Evolutionary conservation across 2,797 vertebrate genomes (phyloP).

Genomic region (Lutjanus campechanus): DNA sequence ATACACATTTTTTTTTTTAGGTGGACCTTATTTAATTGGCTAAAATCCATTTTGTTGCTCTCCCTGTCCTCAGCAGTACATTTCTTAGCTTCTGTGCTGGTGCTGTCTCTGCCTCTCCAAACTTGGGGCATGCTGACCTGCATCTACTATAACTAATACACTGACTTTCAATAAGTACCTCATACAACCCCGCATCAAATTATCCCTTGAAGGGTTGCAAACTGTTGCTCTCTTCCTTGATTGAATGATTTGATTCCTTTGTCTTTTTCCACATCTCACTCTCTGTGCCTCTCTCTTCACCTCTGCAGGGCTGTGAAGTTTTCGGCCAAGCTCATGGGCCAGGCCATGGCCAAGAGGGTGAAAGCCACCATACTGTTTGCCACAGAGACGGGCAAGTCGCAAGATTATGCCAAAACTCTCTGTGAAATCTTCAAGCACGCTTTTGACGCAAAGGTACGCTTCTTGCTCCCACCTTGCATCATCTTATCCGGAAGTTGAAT

Average conservation of each 20-base stretch:
- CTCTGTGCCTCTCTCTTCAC: slow-evolving; percentile 2
- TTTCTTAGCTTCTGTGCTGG: too few species aligned
- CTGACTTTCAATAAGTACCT: too few species aligned
- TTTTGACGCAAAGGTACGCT: slow-evolving; percentile 95
- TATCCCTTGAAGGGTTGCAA: background rate
- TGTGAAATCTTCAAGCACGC: slow-evolving; percentile 99
- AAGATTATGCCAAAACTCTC: slow-evolving; percentile 97
- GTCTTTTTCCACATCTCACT: slow-evolving; percentile 18
- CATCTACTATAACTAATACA: too few species aligned
- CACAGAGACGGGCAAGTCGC: slow-evolving; percentile 97
- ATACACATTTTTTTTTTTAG: too few species aligned
- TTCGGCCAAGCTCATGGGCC: slow-evolving; percentile 98
- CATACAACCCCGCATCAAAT: too few species aligned
- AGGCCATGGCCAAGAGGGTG: slow-evolving; percentile 98
- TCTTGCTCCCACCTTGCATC: slow-evolving; percentile 70
- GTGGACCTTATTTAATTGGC: too few species aligned
- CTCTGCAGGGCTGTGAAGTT: slow-evolving; percentile 95
- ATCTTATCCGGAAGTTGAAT: slow-evolving; percentile 40
- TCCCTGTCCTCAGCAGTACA: too few species aligned
- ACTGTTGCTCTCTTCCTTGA: slow-evolving; percentile 11
- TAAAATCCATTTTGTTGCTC: too few species aligned
- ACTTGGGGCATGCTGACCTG: too few species aligned
- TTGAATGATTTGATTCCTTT: slow-evolving; percentile 22
- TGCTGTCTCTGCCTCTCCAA: too few species aligned
- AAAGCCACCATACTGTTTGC: slow-evolving; percentile 98